phyloP scores from a whole-genome alignment of 1,140 invertebrate genomes.

The Bicyclus anynana region DNA sequence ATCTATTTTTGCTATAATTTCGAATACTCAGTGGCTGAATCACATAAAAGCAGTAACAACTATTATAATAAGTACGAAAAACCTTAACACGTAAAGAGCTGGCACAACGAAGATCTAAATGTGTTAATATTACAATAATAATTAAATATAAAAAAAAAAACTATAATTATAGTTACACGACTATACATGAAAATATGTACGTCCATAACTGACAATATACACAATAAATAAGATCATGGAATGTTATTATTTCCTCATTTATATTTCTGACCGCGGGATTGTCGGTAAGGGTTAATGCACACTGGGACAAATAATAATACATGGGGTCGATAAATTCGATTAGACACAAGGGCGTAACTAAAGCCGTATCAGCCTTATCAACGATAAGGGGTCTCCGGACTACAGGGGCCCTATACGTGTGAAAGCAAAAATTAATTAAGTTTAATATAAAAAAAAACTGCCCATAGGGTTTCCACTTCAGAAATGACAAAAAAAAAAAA shows the following conservation, averaged over 20 bases:
- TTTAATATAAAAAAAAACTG: too few relatives aligned
- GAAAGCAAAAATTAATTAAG: too few relatives aligned
- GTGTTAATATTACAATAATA: constrained; percentile 54
- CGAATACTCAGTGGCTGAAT: constrained; percentile 57
- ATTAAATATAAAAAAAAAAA: constrained; percentile 34
- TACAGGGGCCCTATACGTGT: too few relatives aligned
- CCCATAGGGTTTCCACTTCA: too few relatives aligned
- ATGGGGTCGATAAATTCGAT: too few relatives aligned
- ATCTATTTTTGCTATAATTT: constrained; percentile 75
- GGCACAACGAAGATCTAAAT: constrained; percentile 73
- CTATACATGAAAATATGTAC: constrained; percentile 74
- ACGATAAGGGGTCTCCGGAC: too few relatives aligned
- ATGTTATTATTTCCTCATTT: constrained; percentile 66
- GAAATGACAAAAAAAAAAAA: too few relatives aligned
- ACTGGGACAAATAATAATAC: too few relatives aligned
- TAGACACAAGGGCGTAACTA: too few relatives aligned
- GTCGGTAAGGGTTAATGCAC: constrained; percentile 5
- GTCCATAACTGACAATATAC: constrained; percentile 66
- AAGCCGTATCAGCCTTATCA: too few relatives aligned
- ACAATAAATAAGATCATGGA: constrained; percentile 76
- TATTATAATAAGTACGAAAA: constrained; percentile 71
- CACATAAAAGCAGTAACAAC: constrained; percentile 65
- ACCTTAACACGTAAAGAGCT: constrained; percentile 67
- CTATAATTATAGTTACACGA: constrained; percentile 45
- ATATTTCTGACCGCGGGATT: constrained; percentile 32